Percentiles rank a stretch among this genome's conserved stretches.
Evolutionary conservation across 2,113 vertebrate genomes (phyloP).

Genomic region (Melospiza melodia): DNA sequence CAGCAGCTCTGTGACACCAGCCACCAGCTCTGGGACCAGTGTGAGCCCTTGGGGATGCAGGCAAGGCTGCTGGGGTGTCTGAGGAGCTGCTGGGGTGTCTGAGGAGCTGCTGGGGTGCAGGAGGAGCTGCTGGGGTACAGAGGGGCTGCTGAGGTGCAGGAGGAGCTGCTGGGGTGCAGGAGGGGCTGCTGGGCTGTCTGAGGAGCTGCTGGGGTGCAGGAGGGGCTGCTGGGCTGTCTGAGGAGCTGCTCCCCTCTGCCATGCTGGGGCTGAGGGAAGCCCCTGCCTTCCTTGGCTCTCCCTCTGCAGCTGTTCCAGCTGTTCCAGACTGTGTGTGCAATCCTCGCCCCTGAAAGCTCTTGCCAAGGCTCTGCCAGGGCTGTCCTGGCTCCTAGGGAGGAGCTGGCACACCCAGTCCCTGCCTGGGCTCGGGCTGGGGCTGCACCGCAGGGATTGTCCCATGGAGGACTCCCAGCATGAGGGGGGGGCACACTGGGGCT

Average conservation of each 20-base stretch:
- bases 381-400: neutral
- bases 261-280: neutral
- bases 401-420: neutral
- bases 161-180: neutral
- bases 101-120: neutral
- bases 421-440: neutral
- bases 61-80: neutral
- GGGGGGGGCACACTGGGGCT: neutral
- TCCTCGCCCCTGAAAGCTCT: accelerated
- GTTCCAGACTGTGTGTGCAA: neutral
- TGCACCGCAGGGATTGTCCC: accelerated
- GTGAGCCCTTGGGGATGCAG: neutral
- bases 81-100: neutral
- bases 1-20: neutral
- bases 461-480: neutral
- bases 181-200: neutral
- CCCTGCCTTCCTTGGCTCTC: neutral
- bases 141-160: neutral
- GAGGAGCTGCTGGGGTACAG: neutral
- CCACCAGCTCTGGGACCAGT: neutral
- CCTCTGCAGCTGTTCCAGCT: neutral
- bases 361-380: neutral
- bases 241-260: neutral
- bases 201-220: neutral
- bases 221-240: neutral